Evolutionary conservation across 2,888 invertebrate genomes (phyloP).

Genomic region (Amphipoea lucens): DNA sequence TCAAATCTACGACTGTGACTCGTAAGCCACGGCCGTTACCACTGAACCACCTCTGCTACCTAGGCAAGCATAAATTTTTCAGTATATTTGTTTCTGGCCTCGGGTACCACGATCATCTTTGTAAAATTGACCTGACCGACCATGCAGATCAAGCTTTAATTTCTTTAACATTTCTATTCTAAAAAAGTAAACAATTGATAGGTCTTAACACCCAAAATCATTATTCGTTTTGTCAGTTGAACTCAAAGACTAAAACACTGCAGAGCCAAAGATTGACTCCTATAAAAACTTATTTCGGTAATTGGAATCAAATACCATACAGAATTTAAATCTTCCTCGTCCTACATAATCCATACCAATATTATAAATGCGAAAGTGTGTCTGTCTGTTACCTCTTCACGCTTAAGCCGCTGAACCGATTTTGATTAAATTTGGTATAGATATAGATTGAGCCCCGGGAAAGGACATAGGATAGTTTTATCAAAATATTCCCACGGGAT

Average conservation of each 20-base stretch:
- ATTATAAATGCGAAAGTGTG: too few species aligned
- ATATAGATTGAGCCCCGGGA: too few species aligned
- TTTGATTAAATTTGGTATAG: too few species aligned
- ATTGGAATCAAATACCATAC: background rate
- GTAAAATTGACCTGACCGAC: background rate
- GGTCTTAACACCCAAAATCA: background rate
- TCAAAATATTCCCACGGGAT: too few species aligned
- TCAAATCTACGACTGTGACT: background rate
- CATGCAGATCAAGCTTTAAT: conserved; percentile 3
- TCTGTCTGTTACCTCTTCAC: too few species aligned
- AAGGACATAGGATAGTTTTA: too few species aligned
- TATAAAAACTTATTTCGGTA: background rate
- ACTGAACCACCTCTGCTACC: background rate
- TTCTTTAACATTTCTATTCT: background rate
- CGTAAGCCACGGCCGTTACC: background rate
- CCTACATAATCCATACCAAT: background rate
- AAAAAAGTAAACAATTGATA: background rate
- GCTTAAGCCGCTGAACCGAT: too few species aligned
- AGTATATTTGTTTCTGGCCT: background rate
- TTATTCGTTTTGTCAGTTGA: background rate
- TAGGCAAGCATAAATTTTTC: background rate
- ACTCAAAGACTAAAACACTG: background rate
- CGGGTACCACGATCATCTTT: background rate
- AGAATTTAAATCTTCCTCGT: background rate
- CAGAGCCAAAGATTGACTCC: background rate